These are phyloP conservation scores for Scaptomyza hsui DNA, from an alignment of 1,140 invertebrate genomes.

Conservation along the genomic window DNA sequence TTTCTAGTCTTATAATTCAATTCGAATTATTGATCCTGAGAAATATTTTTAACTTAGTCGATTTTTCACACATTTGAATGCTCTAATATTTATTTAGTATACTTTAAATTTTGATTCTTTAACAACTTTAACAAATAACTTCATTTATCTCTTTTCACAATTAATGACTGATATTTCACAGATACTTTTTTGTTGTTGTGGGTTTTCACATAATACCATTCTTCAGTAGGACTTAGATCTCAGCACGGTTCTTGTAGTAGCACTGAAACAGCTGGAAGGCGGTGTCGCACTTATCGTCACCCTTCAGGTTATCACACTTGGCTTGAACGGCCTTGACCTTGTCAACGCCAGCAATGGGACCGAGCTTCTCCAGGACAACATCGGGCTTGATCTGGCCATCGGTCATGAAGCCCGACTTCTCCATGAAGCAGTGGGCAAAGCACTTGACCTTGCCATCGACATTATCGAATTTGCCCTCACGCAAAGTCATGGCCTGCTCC, in stretches of 20 bases:
- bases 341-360: slow-evolving; percentile 45
- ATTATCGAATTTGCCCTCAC: slow-evolving; percentile 52
- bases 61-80: neutral
- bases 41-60: too few relatives aligned
- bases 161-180: slow-evolving; percentile 30
- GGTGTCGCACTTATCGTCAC: slow-evolving; percentile 64
- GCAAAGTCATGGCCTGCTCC: slow-evolving; percentile 55
- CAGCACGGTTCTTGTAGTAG: slow-evolving; percentile 48
- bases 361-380: slow-evolving; percentile 49
- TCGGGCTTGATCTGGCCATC: slow-evolving; percentile 59
- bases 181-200: slow-evolving; percentile 7
- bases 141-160: slow-evolving; percentile 1
- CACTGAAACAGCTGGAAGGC: slow-evolving; percentile 67
- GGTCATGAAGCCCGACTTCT: slow-evolving; percentile 51
- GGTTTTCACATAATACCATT: slow-evolving; percentile 7
- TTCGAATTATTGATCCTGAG: too few relatives aligned
- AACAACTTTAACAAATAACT: neutral
- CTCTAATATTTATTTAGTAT: neutral
- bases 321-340: slow-evolving; percentile 51
- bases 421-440: slow-evolving; percentile 73
- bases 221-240: slow-evolving; percentile 35
- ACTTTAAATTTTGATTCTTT: neutral
- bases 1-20: too few relatives aligned
- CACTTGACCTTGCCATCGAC: slow-evolving; percentile 63
- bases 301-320: slow-evolving; percentile 57